These are phyloP conservation scores for Panurus biarmicus DNA, from an alignment of 2,113 vertebrate genomes.

Conservation along the genomic window DNA sequence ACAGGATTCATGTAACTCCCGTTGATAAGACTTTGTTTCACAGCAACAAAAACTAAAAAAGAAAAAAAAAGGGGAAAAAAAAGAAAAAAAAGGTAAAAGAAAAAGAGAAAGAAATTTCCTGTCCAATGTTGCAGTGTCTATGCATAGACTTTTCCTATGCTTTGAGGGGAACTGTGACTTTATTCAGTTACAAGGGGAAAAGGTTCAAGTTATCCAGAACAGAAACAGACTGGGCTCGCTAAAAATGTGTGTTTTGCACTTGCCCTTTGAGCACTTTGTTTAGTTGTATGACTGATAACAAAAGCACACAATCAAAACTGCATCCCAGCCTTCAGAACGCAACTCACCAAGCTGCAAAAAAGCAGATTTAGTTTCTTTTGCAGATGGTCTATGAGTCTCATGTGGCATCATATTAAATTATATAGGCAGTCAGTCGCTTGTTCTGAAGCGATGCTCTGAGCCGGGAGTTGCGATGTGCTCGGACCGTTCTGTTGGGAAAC, in stretches of 20 bases:
- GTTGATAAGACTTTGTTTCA: background rate
- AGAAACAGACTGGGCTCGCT: background rate
- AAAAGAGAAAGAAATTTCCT: background rate
- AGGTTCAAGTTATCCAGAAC: background rate
- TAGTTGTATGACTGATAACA: background rate
- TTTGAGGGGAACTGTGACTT: background rate
- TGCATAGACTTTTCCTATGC: background rate
- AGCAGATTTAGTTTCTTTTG: slow-evolving; percentile 70
- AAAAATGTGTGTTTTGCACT: background rate
- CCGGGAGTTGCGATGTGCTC: slow-evolving; percentile 57
- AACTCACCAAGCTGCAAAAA: slow-evolving; percentile 59
- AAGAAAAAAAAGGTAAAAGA: accelerated
- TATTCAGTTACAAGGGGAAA: background rate
- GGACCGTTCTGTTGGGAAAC: slow-evolving; percentile 57
- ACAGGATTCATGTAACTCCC: background rate
- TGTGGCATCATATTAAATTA: slow-evolving; percentile 84
- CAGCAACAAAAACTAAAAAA: background rate
- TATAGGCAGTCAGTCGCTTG: slow-evolving; percentile 75
- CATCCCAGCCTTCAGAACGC: slow-evolving; percentile 17
- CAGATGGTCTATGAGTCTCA: slow-evolving; percentile 76
- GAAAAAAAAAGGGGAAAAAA: no score
- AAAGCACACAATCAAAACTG: slow-evolving; percentile 3
- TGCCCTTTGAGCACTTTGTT: background rate
- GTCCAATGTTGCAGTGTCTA: background rate
- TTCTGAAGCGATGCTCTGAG: slow-evolving; percentile 58